phyloP scores from a whole-genome alignment of 2,888 invertebrate species.

The Rhamphomyia laevipes region DNA sequence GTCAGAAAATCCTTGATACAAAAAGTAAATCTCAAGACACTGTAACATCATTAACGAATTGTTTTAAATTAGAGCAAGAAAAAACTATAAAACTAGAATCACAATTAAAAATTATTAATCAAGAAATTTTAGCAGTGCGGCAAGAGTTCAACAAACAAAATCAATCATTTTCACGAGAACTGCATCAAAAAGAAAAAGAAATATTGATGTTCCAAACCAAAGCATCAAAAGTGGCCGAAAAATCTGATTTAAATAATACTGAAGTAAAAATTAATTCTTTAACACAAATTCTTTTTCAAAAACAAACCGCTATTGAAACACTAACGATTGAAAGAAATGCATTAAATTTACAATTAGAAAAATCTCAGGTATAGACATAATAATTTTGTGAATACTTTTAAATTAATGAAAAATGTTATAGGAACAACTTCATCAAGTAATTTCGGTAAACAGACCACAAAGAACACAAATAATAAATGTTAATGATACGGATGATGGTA shows the following conservation, averaged over 20 bases:
- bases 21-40: constrained; percentile 1
- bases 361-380: constrained; percentile 48
- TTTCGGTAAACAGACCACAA: constrained; percentile 42
- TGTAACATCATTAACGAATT: constrained; percentile 13
- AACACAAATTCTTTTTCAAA: constrained; percentile 73
- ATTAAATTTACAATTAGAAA: constrained; percentile 69
- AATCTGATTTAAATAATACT: constrained; percentile 23
- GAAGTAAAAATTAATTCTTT: constrained; percentile 45
- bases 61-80: constrained; percentile 39
- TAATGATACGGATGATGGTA: constrained; percentile 57
- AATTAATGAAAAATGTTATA: constrained; percentile 9
- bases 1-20: constrained; percentile 7
- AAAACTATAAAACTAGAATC: constrained; percentile 36
- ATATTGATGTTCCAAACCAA: constrained; percentile 29
- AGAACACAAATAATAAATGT: constrained; percentile 43
- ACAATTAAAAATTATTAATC: constrained; percentile 30
- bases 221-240: constrained; percentile 1
- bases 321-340: constrained; percentile 78
- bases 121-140: constrained; percentile 34
- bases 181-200: constrained; percentile 41
- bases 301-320: constrained; percentile 74
- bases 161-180: constrained; percentile 21
- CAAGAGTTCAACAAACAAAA: constrained; percentile 34
- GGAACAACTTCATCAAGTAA: constrained; percentile 46
- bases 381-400: constrained; percentile 4